Evolutionary conservation across 2,888 invertebrate species (phyloP), one percentile per base, ranked within the genome.

Genomic region (Coelogynopora nodosa): DNA sequence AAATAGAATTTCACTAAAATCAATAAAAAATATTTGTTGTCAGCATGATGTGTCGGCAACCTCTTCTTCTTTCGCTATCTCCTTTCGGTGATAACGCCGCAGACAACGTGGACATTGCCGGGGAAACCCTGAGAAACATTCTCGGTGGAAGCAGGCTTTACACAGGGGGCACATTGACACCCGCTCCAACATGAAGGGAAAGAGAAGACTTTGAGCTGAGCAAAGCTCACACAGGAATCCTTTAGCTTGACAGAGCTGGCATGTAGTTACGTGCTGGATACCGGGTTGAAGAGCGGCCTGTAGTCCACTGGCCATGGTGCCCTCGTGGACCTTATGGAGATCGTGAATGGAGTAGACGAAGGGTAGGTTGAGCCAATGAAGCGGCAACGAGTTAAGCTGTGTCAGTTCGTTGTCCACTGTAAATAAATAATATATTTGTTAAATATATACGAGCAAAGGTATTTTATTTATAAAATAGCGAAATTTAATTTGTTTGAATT

Each of bases 131-230:
- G 74, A 26, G 74, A 74, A 74, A 23, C 74, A 74, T 10, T 74
- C 74, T 74, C 74, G 74, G 27, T 74, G 74, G 74, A 74, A 74
- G 23, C 74, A 74, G 23, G 74, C 74, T 23, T 74, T 74, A 74
- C 74, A 74, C 10, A 74, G 27, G 23, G 74, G 74, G 74, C 74
- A 74, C 18, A 74, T 10, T 23, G 74, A 2, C 74, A 74, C 74
- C 74, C 23, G 5, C 18, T 74, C 74, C 27, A 74, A 2, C 27
- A 26, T 74, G 27, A 74, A 74, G 74, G 74, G 74, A 26, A 74
- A 74, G 74, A 74, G 5, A 26, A 74, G 10, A 74, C 23, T 23
- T 13, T 5, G 5, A 23, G 74, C 5, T 5, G 74, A 74, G 23
- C 74, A 74, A 26, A 74, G 74, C 74, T 74, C 74, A 74, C 74